A percentile compares a stretch with the other conserved stretches of the same genome.
phyloP scores from a whole-genome alignment of 1,140 invertebrate genomes.

The Riptortus pedestris region DNA sequence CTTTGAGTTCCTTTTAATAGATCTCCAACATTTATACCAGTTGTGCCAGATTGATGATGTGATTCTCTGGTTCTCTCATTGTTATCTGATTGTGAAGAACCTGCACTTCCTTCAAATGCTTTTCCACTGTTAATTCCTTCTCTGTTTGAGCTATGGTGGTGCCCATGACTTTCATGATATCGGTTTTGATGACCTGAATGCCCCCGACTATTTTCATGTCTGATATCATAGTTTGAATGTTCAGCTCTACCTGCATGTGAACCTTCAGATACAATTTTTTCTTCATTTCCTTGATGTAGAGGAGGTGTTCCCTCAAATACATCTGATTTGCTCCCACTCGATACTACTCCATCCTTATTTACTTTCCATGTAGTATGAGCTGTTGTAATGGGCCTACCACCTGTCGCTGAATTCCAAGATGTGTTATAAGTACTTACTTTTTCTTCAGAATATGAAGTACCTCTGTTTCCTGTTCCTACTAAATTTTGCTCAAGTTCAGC shows the following conservation, averaged over 20 bases:
- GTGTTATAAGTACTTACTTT: constrained; percentile 21
- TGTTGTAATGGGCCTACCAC: constrained; percentile 28
- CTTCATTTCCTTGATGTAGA: not conserved
- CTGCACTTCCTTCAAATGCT: not conserved
- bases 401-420: constrained; percentile 19
- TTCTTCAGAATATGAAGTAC: constrained; percentile 19
- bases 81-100: not conserved
- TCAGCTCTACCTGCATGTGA: not conserved
- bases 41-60: not conserved
- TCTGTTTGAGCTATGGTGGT: not conserved
- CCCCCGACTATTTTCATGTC: not conserved
- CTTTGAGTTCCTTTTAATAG: constrained; percentile 4
- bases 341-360: constrained; percentile 32
- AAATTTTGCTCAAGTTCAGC: constrained; percentile 16
- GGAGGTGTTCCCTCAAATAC: constrained; percentile 23
- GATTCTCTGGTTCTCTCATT: not conserved
- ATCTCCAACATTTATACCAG: constrained; percentile 17
- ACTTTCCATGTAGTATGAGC: constrained; percentile 28
- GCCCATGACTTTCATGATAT: not conserved
- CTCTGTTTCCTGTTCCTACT: constrained; percentile 1
- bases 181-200: not conserved
- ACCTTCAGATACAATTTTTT: not conserved
- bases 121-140: constrained; percentile 13
- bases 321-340: constrained; percentile 29
- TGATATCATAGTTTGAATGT: not conserved